These are phyloP conservation scores for Brachyrhaphis roseni DNA, from an alignment of 2,797 vertebrate genomes.

Conservation along the genomic window DNA sequence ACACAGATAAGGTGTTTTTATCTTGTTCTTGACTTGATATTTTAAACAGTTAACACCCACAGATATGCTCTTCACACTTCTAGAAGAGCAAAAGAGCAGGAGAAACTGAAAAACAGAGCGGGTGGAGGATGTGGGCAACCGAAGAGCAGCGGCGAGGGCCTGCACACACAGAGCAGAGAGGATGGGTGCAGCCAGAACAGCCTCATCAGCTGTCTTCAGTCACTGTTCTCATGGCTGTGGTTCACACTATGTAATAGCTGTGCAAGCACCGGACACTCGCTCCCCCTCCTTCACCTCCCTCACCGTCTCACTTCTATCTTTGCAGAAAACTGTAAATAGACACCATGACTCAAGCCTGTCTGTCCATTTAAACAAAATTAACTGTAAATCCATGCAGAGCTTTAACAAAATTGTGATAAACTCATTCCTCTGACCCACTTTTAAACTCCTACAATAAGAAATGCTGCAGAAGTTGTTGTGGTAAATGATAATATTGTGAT, in stretches of 20 bases:
- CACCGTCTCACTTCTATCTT: constrained; percentile 11
- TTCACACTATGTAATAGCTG: constrained; percentile 58
- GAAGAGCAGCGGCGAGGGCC: constrained; percentile 53
- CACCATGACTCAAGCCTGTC: neutral
- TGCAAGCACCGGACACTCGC: constrained; percentile 51
- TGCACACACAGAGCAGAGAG: constrained; percentile 66
- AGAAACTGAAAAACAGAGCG: constrained; percentile 69
- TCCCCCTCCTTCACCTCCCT: constrained; percentile 16
- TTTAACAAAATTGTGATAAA: neutral
- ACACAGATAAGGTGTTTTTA: constrained; percentile 12
- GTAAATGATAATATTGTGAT: too few species aligned
- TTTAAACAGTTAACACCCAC: constrained; percentile 61
- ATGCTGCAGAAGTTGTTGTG: too few species aligned
- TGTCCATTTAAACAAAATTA: neutral
- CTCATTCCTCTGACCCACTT: constrained; percentile 12
- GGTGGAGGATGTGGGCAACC: constrained; percentile 72
- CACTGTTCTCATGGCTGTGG: constrained; percentile 68
- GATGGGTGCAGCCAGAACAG: constrained; percentile 69
- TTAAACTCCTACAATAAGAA: constrained; percentile 4
- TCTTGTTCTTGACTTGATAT: constrained; percentile 39
- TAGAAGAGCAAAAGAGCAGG: constrained; percentile 42
- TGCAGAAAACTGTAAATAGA: constrained; percentile 26
- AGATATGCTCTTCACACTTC: constrained; percentile 42
- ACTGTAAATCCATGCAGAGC: neutral
- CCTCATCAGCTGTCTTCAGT: constrained; percentile 68